A percentile compares a stretch with the other conserved stretches of the same genome.
These are phyloP conservation scores for Linyphia triangularis DNA, from an alignment of 2,888 invertebrate genomes.

Conservation along the genomic window DNA sequence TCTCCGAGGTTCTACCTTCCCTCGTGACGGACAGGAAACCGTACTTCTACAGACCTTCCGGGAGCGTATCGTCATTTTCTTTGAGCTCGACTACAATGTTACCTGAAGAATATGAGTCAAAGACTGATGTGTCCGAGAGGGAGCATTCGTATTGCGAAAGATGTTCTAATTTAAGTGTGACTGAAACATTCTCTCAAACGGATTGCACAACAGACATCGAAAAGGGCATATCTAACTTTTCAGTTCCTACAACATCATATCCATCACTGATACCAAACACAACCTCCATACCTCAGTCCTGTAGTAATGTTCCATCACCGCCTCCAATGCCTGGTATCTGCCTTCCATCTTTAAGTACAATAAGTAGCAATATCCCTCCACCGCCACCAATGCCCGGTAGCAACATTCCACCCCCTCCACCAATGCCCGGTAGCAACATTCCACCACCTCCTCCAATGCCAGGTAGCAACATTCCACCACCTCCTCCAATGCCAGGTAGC, in stretches of 20 bases:
- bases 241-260: slow-evolving; percentile 16
- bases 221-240: neutral
- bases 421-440: slow-evolving; percentile 52
- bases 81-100: slow-evolving; percentile 47
- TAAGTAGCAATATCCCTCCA: slow-evolving; percentile 1
- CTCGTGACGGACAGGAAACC: slow-evolving; percentile 52
- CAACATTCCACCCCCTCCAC: slow-evolving; percentile 75
- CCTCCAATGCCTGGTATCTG: slow-evolving; percentile 75
- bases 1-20: slow-evolving; percentile 62
- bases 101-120: slow-evolving; percentile 48
- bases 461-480: slow-evolving; percentile 80
- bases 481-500: slow-evolving; percentile 79
- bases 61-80: slow-evolving; percentile 64
- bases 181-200: slow-evolving; percentile 39
- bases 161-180: slow-evolving; percentile 10
- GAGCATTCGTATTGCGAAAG: slow-evolving; percentile 38
- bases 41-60: slow-evolving; percentile 66
- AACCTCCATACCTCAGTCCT: neutral
- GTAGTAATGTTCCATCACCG: slow-evolving; percentile 75
- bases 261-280: neutral
- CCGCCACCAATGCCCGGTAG: slow-evolving; percentile 77
- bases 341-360: too few relatives aligned
- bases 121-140: neutral
- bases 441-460: slow-evolving; percentile 79
- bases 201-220: slow-evolving; percentile 20